Evolutionary conservation across 1,140 invertebrate species (phyloP).

Genomic region (Drosophila pseudoobscura): DNA sequence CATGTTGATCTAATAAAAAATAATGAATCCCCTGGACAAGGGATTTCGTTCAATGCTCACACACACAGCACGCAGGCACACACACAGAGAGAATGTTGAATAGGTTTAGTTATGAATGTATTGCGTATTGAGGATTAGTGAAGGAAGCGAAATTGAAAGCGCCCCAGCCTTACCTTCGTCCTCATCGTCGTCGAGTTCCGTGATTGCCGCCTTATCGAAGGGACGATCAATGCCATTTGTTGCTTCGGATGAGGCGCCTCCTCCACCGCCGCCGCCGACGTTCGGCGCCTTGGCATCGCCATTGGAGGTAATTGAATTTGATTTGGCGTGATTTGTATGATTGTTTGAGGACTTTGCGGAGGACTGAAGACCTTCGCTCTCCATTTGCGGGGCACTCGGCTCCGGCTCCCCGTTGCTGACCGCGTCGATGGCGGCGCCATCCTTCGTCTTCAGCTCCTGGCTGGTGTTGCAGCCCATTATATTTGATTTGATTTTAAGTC

Average conservation of each 20-base stretch:
- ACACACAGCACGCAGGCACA: constrained; percentile 14
- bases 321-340: constrained; percentile 80
- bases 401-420: constrained; percentile 70
- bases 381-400: constrained; percentile 62
- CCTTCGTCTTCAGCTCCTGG: constrained; percentile 81
- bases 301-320: constrained; percentile 80
- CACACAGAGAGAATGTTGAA: constrained; percentile 47
- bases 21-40: constrained; percentile 27
- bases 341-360: constrained; percentile 60
- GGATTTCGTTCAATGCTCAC: constrained; percentile 18
- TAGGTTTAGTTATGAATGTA: constrained; percentile 47
- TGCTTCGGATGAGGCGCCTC: constrained; percentile 41
- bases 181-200: constrained; percentile 68
- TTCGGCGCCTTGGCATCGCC: constrained; percentile 69
- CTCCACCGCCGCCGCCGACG: constrained; percentile 18
- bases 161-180: constrained; percentile 74
- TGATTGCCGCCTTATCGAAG: constrained; percentile 76
- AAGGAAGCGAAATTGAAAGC: too few relatives aligned
- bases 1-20: constrained; percentile 49
- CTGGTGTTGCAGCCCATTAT: constrained; percentile 81
- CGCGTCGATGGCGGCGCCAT: constrained; percentile 68
- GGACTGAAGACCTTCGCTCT: constrained; percentile 30
- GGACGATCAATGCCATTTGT: constrained; percentile 71
- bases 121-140: constrained; percentile 31
- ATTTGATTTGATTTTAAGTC: constrained; percentile 16